These are phyloP conservation scores for Cuculus canorus DNA, from an alignment of 2,797 vertebrate genomes.

Conservation along the genomic window DNA sequence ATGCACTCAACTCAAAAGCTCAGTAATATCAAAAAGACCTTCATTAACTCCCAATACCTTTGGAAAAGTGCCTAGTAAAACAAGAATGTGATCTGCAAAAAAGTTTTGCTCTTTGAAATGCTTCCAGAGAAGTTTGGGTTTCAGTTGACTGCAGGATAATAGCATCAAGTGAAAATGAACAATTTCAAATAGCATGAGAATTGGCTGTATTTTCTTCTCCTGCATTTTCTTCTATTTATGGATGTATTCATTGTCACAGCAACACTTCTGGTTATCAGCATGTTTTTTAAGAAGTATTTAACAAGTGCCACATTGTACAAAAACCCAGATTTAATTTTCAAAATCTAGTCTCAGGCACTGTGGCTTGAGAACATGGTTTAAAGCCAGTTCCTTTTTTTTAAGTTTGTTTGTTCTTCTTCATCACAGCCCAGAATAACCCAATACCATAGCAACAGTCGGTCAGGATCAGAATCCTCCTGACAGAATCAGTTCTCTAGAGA, in stretches of 20 bases:
- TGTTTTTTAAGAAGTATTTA: background rate
- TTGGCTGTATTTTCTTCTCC: background rate
- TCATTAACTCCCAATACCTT: background rate
- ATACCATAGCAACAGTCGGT: conserved; percentile 16
- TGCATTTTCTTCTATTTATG: background rate
- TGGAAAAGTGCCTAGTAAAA: background rate
- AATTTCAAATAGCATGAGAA: background rate
- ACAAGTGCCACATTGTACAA: background rate
- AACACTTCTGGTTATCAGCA: background rate
- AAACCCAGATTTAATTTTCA: background rate
- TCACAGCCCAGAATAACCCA: conserved; percentile 37
- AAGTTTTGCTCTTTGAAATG: background rate
- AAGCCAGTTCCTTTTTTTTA: background rate
- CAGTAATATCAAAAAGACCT: background rate
- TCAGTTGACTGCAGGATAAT: background rate
- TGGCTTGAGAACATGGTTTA: background rate
- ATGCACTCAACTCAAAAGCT: background rate
- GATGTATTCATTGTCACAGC: background rate
- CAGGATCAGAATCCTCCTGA: conserved; percentile 44
- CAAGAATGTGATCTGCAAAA: background rate
- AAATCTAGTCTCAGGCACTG: background rate
- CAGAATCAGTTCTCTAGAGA: conserved; percentile 50
- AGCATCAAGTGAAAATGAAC: background rate
- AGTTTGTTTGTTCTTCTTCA: conserved; percentile 39
- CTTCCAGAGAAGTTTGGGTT: background rate